phyloP scores from a whole-genome alignment of 2,888 invertebrate genomes.

The Eulithis prunata region DNA sequence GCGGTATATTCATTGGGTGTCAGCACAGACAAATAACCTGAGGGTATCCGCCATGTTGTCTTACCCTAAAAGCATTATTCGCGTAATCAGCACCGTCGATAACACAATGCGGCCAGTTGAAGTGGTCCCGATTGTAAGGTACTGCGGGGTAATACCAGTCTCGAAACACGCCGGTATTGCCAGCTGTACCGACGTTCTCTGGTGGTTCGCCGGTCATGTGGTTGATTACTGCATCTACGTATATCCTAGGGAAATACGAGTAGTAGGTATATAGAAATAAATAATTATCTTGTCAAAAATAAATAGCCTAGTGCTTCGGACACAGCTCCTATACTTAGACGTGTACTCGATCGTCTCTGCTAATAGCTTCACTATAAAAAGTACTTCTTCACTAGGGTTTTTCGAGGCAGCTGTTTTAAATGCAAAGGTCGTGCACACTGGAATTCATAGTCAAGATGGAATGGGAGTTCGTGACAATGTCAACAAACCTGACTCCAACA shows the following conservation, averaged over 20 bases:
- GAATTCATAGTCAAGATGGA: no score
- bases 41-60: slow-evolving; percentile 13
- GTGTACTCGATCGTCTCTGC: no score
- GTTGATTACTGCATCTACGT: slow-evolving; percentile 93
- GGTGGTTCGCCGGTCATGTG: slow-evolving; percentile 89
- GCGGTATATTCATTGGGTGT: no score
- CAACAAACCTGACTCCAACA: slow-evolving; percentile 87
- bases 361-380: no score
- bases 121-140: slow-evolving; percentile 87
- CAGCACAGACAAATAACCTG: no score
- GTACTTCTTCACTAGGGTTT: no score
- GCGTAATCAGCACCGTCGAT: slow-evolving; percentile 88
- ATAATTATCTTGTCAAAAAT: background rate
- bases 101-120: slow-evolving; percentile 85
- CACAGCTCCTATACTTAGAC: no score
- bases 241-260: slow-evolving; percentile 83
- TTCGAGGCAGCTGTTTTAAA: no score
- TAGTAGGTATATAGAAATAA: no score
- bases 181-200: slow-evolving; percentile 85
- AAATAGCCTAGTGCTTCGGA: background rate
- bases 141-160: slow-evolving; percentile 86
- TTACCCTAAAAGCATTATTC: slow-evolving; percentile 84
- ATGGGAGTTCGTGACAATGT: background rate
- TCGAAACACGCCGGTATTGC: slow-evolving; percentile 82
- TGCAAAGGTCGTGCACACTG: no score